Evolutionary conservation across 2,888 invertebrate genomes (phyloP).

Genomic region (Chrysodeixis includens): DNA sequence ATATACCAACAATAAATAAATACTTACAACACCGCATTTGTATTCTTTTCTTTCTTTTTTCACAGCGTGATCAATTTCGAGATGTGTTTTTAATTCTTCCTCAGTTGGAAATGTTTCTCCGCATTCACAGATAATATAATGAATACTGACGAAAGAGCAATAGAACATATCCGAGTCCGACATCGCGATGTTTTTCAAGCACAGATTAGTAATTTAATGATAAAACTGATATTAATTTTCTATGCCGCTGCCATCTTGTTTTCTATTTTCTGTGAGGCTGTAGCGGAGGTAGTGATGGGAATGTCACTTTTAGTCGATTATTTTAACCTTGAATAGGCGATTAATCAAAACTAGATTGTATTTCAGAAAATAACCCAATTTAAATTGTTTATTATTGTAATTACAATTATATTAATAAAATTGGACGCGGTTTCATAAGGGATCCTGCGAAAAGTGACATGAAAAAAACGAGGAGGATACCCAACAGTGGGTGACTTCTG

Average conservation of each 20-base stretch:
- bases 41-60: conserved; percentile 71
- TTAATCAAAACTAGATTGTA: no score
- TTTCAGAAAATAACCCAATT: no score
- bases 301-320: background rate
- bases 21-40: conserved; percentile 68
- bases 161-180: conserved; percentile 72
- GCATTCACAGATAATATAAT: conserved; percentile 83
- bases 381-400: no score
- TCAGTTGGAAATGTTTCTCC: conserved; percentile 78
- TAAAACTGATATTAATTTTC: conserved; percentile 59
- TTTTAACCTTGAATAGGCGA: background rate
- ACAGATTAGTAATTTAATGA: conserved; percentile 70
- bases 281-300: conserved; percentile 16
- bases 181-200: conserved; percentile 57
- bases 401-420: no score
- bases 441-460: no score
- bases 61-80: conserved; percentile 70
- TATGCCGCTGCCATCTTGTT: conserved; percentile 61
- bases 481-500: no score
- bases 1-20: background rate
- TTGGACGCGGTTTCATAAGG: no score
- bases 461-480: no score
- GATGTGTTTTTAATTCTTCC: conserved; percentile 69
- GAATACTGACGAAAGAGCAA: conserved; percentile 78
- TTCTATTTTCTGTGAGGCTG: conserved; percentile 58